Conservation (phyloP, 2,797 vertebrate species). For the Danio tinwini region DNA sequence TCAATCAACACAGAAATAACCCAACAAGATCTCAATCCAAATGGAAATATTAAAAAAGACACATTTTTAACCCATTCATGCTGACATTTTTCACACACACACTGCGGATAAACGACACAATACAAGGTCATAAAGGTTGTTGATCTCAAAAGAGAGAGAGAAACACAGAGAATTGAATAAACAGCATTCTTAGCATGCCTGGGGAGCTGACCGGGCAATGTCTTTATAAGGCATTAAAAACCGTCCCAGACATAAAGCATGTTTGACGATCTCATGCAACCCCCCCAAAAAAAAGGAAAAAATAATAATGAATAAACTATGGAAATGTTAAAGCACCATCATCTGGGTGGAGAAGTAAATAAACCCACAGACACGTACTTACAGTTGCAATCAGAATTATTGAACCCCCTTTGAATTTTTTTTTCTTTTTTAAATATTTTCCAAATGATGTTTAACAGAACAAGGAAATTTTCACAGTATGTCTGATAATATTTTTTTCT, state of each 20-base stretch:
- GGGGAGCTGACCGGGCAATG: constrained; percentile 72
- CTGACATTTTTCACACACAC: constrained; percentile 6
- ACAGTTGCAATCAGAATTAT: too few species aligned
- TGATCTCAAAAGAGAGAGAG: constrained; percentile 47
- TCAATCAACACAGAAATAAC: constrained; percentile 29
- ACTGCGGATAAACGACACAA: constrained; percentile 22
- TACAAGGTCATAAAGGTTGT: constrained; percentile 38
- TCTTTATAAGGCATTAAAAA: constrained; percentile 76
- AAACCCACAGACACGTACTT: constrained; percentile 28
- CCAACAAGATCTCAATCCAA: neutral
- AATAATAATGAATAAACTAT: constrained; percentile 9
- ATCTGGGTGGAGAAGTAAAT: constrained; percentile 35
- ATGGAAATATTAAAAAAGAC: constrained; percentile 1
- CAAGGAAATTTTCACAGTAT: too few species aligned
- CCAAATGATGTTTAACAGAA: too few species aligned
- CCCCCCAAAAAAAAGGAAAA: neutral
- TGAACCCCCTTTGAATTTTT: too few species aligned
- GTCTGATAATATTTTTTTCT: too few species aligned
- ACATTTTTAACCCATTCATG: constrained; percentile 5
- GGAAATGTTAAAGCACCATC: constrained; percentile 64
- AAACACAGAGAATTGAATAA: constrained; percentile 57
- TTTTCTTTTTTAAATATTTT: too few species aligned
- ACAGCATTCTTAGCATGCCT: constrained; percentile 78
- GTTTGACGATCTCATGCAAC: constrained; percentile 58
- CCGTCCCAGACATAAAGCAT: constrained; percentile 51